These are phyloP conservation scores for Peromyscus polionotus DNA, from an alignment of 2,113 vertebrate genomes.

Conservation along the genomic window DNA sequence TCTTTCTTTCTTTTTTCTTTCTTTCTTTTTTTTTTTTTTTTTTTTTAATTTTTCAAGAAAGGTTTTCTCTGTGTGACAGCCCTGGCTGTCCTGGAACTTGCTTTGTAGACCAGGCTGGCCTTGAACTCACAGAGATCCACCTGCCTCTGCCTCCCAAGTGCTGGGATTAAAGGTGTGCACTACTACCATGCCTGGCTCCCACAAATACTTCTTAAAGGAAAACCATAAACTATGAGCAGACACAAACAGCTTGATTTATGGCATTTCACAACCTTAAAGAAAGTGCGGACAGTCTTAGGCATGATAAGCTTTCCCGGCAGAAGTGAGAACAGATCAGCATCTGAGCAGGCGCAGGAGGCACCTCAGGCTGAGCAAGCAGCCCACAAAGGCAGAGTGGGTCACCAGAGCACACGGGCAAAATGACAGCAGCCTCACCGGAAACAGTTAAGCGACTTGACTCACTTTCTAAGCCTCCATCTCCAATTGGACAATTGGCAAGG, in stretches of 20 bases:
- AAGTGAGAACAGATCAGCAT: neutral
- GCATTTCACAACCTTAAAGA: neutral
- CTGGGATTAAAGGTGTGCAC: neutral
- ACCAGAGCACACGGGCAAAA: neutral
- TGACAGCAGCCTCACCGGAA: neutral
- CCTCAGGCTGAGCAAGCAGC: neutral
- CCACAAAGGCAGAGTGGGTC: neutral
- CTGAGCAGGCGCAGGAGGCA: neutral
- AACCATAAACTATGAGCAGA: conserved; percentile 18
- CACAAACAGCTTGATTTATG: neutral
- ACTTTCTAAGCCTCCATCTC: conserved; percentile 96
- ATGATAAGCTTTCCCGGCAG: neutral
- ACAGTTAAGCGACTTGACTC: conserved; percentile 78
- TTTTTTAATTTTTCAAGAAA: neutral
- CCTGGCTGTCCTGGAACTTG: neutral
- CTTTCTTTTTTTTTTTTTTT: too few relatives aligned
- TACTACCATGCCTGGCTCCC: neutral
- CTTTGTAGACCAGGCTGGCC: neutral
- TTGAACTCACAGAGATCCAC: too few relatives aligned
- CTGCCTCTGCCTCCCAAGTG: neutral
- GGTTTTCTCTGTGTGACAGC: neutral
- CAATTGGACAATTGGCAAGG: conserved; percentile 94
- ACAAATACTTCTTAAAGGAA: conserved; percentile 25
- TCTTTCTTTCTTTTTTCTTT: too few relatives aligned
- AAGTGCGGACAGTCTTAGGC: conserved; percentile 2